phyloP scores from a whole-genome alignment of 2,888 invertebrate species.

The Cheilosia vernalis region DNA sequence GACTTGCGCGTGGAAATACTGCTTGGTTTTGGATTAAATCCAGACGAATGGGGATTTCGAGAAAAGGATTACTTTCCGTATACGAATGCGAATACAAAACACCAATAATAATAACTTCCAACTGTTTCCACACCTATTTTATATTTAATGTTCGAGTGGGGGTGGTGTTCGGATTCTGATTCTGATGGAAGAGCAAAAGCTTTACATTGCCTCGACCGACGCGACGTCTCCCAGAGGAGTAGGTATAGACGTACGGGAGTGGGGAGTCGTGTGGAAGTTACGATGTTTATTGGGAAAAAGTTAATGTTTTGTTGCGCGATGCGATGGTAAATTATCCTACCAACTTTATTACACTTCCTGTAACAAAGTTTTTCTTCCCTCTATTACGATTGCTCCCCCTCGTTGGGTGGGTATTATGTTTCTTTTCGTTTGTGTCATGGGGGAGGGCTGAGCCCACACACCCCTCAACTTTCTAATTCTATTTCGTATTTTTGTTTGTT shows the following conservation, averaged over 20 bases:
- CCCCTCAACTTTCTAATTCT: not conserved
- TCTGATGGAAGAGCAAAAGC: not conserved
- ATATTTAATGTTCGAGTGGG: slow-evolving; percentile 38
- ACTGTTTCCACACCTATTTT: slow-evolving; percentile 59
- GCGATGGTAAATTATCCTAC: slow-evolving; percentile 70
- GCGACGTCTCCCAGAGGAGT: not conserved
- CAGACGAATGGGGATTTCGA: slow-evolving; percentile 7
- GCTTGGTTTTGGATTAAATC: not conserved
- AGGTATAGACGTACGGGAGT: too few species aligned
- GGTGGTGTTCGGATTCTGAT: not conserved
- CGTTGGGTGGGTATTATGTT: slow-evolving; percentile 6
- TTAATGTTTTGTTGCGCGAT: slow-evolving; percentile 65
- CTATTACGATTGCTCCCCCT: slow-evolving; percentile 25
- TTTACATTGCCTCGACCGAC: not conserved
- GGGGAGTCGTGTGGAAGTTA: slow-evolving; percentile 8
- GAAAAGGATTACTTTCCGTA: slow-evolving; percentile 46
- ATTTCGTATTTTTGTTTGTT: slow-evolving; percentile 10
- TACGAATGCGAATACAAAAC: slow-evolving; percentile 26
- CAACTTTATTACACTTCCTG: slow-evolving; percentile 72
- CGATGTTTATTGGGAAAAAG: slow-evolving; percentile 67
- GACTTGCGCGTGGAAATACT: not conserved
- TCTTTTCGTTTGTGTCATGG: not conserved
- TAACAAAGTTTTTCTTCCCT: slow-evolving; percentile 42
- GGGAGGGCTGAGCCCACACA: too few species aligned
- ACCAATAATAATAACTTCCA: slow-evolving; percentile 55